Conservation (phyloP, 2,797 vertebrate genomes). For the Ambastaia sidthimunki region DNA sequence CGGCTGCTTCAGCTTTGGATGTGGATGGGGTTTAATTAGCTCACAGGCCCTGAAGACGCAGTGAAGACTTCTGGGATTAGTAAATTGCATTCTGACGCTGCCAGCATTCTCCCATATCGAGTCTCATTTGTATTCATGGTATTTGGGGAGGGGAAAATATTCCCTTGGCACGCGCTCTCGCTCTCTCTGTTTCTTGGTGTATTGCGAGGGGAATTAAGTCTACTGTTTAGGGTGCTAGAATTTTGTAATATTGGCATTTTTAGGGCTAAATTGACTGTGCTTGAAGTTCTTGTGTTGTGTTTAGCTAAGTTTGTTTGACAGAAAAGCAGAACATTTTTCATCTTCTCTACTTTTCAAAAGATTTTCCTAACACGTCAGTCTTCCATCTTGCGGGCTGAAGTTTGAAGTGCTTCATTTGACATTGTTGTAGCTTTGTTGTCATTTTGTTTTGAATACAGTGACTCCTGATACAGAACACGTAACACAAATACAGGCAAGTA, state of each 20-base stretch:
- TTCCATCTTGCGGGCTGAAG: too few species aligned
- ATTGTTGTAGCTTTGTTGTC: too few species aligned
- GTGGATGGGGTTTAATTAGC: slow-evolving; percentile 55
- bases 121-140: slow-evolving; percentile 57
- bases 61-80: slow-evolving; percentile 48
- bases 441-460: too few species aligned
- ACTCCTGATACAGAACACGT: too few species aligned
- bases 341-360: neutral
- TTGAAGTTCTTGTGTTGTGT: neutral
- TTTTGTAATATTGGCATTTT: neutral
- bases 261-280: neutral
- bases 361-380: neutral
- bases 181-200: neutral
- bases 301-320: neutral
- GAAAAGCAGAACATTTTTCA: neutral
- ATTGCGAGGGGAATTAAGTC: neutral
- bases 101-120: slow-evolving; percentile 47
- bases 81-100: slow-evolving; percentile 50
- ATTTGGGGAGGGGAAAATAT: slow-evolving; percentile 11
- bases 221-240: slow-evolving; percentile 4
- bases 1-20: slow-evolving; percentile 39
- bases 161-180: neutral
- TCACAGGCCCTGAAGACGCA: slow-evolving; percentile 42
- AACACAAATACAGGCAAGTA: too few species aligned
- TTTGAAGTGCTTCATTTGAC: too few species aligned